A percentile compares a stretch with the other conserved stretches of the same genome.
Conservation (phyloP, 2,113 vertebrate species). For the Triplophysa rosa region DNA sequence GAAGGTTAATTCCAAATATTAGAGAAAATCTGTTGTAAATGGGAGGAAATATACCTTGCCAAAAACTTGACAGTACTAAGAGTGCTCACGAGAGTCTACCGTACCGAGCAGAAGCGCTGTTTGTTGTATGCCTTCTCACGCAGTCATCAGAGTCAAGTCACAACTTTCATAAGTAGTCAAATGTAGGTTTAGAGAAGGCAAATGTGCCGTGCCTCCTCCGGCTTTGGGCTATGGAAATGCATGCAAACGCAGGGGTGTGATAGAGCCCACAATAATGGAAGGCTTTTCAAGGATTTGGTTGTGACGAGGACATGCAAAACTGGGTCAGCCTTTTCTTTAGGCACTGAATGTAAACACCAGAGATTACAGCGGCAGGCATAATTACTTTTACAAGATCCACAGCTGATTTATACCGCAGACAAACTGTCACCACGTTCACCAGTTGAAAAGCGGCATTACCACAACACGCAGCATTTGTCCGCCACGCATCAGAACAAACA, state of each 20-base stretch:
- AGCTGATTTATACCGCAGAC: conserved; percentile 74
- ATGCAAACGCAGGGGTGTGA: conserved; percentile 72
- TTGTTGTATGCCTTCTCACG: conserved; percentile 31
- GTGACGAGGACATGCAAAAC: conserved; percentile 78
- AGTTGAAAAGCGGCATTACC: neutral
- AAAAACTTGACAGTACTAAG: conserved; percentile 50
- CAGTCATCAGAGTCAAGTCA: conserved; percentile 57
- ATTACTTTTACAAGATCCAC: conserved; percentile 76
- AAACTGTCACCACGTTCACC: conserved; percentile 69
- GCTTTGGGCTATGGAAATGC: conserved; percentile 68
- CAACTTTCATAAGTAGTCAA: conserved; percentile 72
- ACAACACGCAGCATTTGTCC: neutral
- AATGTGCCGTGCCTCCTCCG: conserved; percentile 63
- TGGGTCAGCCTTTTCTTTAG: conserved; percentile 73
- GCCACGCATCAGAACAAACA: neutral
- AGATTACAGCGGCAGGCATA: conserved; percentile 72
- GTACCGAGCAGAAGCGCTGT: neutral
- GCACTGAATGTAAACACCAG: conserved; percentile 71
- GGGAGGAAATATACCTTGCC: conserved; percentile 35
- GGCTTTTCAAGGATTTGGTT: conserved; percentile 67
- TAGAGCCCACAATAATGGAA: conserved; percentile 67
- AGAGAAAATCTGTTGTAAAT: neutral
- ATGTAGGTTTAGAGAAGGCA: conserved; percentile 65
- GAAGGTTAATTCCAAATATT: neutral
- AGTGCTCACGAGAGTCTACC: neutral